phyloP scores from a whole-genome alignment of 2,113 vertebrate genomes.

The Siphamia tubifer region DNA sequence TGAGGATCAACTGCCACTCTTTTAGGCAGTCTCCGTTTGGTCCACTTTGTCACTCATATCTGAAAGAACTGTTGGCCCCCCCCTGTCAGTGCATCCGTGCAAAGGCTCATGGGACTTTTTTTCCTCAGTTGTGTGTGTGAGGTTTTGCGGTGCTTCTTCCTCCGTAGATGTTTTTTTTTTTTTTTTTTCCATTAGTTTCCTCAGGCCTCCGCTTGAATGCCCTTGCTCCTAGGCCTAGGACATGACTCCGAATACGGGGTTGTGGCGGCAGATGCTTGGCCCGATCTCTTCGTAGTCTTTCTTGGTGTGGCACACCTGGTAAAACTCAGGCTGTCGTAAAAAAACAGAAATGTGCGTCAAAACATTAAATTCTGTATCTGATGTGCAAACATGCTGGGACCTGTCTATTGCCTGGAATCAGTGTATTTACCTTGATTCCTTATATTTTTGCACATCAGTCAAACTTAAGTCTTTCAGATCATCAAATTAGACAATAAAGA shows the following conservation, averaged over 20 bases:
- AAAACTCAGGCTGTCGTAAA: constrained; percentile 92
- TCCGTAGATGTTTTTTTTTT: neutral
- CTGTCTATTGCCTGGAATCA: too few species aligned
- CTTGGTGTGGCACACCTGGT: constrained; percentile 99
- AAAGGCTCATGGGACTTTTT: constrained; percentile 49
- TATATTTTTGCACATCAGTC: too few species aligned
- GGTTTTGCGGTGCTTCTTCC: constrained; percentile 10
- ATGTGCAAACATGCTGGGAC: too few species aligned
- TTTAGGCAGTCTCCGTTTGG: constrained; percentile 49
- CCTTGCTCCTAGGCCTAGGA: constrained; percentile 75
- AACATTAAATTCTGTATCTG: too few species aligned
- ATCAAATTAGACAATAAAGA: too few species aligned
- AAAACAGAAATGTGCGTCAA: neutral
- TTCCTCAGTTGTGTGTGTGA: constrained; percentile 31
- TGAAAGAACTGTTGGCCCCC: constrained; percentile 5
- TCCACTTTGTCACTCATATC: constrained; percentile 55
- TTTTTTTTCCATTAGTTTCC: neutral
- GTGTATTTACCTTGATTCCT: too few species aligned
- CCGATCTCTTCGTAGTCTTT: constrained; percentile 99
- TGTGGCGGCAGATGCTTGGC: constrained; percentile 99
- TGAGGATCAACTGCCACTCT: constrained; percentile 23
- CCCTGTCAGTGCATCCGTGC: constrained; percentile 35
- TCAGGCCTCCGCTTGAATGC: constrained; percentile 21
- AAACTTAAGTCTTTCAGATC: too few species aligned
- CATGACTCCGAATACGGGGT: constrained; percentile 99